These are phyloP conservation scores for Platyura marginata DNA, from an alignment of 1,140 invertebrate species.

Conservation along the genomic window DNA sequence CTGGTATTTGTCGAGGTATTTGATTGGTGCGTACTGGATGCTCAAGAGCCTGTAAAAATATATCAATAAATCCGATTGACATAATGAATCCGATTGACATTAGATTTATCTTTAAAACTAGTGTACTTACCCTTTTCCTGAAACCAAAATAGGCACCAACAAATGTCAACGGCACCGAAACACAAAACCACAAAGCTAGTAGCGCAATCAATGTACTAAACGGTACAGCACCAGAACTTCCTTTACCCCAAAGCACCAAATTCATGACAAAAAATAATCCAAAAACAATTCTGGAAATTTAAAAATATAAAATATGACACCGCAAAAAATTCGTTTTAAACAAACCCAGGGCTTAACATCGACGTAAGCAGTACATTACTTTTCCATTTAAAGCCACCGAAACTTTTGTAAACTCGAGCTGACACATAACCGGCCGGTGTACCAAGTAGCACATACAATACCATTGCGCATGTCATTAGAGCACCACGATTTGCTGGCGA, in stretches of 20 bases:
- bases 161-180: slow-evolving; percentile 96
- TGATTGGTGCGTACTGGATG: slow-evolving; percentile 97
- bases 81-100: not conserved
- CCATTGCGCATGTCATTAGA: slow-evolving; percentile 93
- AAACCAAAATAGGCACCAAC: slow-evolving; percentile 97
- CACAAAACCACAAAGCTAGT: slow-evolving; percentile 89
- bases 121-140: slow-evolving; percentile 65
- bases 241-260: slow-evolving; percentile 84
- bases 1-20: slow-evolving; percentile 94
- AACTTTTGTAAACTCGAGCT: slow-evolving; percentile 93
- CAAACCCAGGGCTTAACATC: slow-evolving; percentile 76
- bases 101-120: not conserved
- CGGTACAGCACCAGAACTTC: slow-evolving; percentile 87
- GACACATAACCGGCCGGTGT: slow-evolving; percentile 92
- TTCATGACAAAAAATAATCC: slow-evolving; percentile 92
- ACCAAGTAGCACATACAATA: slow-evolving; percentile 86
- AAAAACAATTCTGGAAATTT: slow-evolving; percentile 81
- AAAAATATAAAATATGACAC: slow-evolving; percentile 11
- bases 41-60: slow-evolving; percentile 67
- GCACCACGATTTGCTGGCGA: slow-evolving; percentile 96
- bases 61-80: not conserved
- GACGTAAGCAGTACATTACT: slow-evolving; percentile 92
- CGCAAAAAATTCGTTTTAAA: not conserved
- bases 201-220: slow-evolving; percentile 97
- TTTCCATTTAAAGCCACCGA: slow-evolving; percentile 96